A percentile compares a stretch with the other conserved stretches of the same genome.
phyloP scores from a whole-genome alignment of 2,113 vertebrate species.

The Sapajus apella region DNA sequence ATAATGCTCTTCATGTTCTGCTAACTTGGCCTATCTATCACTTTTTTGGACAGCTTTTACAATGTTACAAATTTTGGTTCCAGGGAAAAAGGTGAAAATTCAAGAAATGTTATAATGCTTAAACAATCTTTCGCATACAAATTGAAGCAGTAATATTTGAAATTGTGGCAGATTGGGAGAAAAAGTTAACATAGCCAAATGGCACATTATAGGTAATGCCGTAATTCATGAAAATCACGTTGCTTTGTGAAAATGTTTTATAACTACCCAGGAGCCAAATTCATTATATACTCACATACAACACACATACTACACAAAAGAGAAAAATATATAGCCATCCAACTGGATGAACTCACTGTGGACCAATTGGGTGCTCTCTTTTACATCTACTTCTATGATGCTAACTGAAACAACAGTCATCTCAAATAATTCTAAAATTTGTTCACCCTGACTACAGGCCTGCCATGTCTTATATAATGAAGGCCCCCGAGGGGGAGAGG shows the following conservation, averaged over 20 bases:
- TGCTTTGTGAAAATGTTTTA: constrained; percentile 62
- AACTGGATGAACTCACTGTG: constrained; percentile 47
- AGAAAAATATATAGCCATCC: constrained; percentile 46
- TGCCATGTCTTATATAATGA: constrained; percentile 29
- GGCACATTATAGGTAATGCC: constrained; percentile 57
- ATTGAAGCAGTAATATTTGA: constrained; percentile 2
- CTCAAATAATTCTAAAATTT: constrained; percentile 4
- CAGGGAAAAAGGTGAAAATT: constrained; percentile 65
- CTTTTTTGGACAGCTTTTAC: constrained; percentile 48
- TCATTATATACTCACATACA: constrained; percentile 68
- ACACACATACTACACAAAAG: constrained; percentile 69
- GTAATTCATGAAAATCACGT: constrained; percentile 59
- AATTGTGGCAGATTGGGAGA: constrained; percentile 36
- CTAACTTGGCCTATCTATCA: constrained; percentile 68
- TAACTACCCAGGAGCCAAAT: constrained; percentile 64
- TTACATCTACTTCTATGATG: background rate
- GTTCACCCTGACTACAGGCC: background rate
- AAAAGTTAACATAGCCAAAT: constrained; percentile 70
- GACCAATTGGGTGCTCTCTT: background rate
- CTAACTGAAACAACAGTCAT: constrained; percentile 25
- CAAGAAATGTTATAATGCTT: constrained; percentile 28
- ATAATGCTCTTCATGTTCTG: constrained; percentile 64
- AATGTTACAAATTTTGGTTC: constrained; percentile 60
- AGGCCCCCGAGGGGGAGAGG: background rate
- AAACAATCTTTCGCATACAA: constrained; percentile 31